Percentiles rank a stretch among this genome's conserved stretches.
phyloP scores from a whole-genome alignment of 2,888 invertebrate species.

The Bugula neritina region DNA sequence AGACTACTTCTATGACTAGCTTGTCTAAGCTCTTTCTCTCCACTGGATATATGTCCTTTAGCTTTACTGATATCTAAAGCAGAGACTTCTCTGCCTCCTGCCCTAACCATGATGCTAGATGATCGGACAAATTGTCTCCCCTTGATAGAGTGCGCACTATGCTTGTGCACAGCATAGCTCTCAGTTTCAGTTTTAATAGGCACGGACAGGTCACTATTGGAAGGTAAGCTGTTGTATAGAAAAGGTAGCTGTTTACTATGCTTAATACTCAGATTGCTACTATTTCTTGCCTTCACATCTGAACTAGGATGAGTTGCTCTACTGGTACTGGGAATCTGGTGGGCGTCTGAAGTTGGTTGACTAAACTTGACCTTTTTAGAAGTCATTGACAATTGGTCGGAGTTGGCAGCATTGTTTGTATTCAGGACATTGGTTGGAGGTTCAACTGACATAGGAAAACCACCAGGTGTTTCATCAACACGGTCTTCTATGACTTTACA shows the following conservation, averaged over 20 bases:
- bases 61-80: neutral
- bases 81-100: conserved; percentile 8
- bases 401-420: conserved; percentile 14
- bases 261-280: neutral
- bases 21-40: neutral
- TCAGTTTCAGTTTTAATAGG: neutral
- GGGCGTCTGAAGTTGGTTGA: neutral
- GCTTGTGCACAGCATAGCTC: neutral
- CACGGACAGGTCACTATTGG: too few relatives aligned
- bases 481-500: too few relatives aligned
- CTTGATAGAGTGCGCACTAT: neutral
- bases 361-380: neutral
- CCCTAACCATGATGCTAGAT: conserved; percentile 19
- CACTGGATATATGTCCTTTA: conserved; percentile 2
- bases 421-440: neutral
- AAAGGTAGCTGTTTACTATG: neutral
- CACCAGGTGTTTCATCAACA: neutral
- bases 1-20: conserved; percentile 4
- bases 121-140: conserved; percentile 11
- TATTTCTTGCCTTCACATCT: neutral
- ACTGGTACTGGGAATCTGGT: neutral
- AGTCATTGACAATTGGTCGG: neutral
- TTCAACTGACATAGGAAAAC: neutral
- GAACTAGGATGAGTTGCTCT: neutral
- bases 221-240: neutral